phyloP scores from a whole-genome alignment of 2,797 vertebrate species.

The Rhinatrema bivittatum region DNA sequence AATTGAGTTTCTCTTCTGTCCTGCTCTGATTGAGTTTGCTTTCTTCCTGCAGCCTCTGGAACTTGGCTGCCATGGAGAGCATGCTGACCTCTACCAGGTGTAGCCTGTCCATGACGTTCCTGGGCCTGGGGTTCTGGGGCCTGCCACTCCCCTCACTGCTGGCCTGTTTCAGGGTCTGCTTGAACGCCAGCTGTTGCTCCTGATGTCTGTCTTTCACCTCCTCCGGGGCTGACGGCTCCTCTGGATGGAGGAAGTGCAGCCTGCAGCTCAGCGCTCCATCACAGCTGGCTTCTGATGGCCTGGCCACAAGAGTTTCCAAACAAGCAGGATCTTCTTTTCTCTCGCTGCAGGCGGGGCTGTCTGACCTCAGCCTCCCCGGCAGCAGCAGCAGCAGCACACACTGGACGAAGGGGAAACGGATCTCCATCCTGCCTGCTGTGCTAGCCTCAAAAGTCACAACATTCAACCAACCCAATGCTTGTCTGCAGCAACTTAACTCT shows the following conservation, averaged over 20 bases:
- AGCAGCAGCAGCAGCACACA: neutral
- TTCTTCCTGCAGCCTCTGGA: slow-evolving; percentile 8
- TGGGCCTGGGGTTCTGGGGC: slow-evolving; percentile 1
- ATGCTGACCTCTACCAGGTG: slow-evolving; percentile 5
- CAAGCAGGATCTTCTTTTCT: neutral
- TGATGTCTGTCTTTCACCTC: slow-evolving; percentile 8
- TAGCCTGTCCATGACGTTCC: neutral
- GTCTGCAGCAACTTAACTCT: neutral
- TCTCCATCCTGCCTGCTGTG: neutral
- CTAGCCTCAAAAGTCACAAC: neutral
- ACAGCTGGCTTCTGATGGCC: neutral
- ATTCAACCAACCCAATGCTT: slow-evolving; percentile 1
- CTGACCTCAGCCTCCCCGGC: neutral
- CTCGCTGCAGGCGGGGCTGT: accelerated
- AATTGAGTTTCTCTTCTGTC: neutral
- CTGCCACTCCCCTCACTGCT: slow-evolving; percentile 1
- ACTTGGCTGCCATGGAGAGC: neutral
- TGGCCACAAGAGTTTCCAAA: slow-evolving; percentile 2
- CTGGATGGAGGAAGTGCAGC: neutral
- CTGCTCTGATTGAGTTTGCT: slow-evolving; percentile 1
- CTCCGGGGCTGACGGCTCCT: slow-evolving; percentile 11
- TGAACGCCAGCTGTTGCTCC: slow-evolving; percentile 24
- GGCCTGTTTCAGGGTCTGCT: slow-evolving; percentile 1
- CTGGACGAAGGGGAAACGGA: neutral
- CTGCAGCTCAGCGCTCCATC: slow-evolving; percentile 10